Evolutionary conservation across 2,888 invertebrate genomes (phyloP).

Genomic region (Limnephilus lunatus): DNA sequence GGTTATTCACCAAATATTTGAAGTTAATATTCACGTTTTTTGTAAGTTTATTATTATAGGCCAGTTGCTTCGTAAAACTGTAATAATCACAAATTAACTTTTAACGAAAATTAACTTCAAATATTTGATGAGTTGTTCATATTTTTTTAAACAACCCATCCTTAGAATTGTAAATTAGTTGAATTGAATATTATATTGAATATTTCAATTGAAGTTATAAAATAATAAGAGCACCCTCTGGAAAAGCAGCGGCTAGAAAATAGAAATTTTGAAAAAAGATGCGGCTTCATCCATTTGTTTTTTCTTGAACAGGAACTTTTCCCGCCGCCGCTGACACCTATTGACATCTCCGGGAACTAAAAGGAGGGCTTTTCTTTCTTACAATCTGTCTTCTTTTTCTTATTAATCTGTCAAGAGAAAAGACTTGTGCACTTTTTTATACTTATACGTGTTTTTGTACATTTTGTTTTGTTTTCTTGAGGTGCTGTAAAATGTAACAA

Average conservation of each 20-base stretch:
- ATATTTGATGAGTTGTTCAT: no score
- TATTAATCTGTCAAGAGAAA: not conserved
- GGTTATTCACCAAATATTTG: no score
- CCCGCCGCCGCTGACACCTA: slow-evolving; percentile 21
- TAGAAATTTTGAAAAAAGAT: not conserved
- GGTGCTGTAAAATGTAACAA: not conserved
- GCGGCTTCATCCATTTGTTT: not conserved
- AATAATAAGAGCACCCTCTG: not conserved
- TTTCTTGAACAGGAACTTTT: not conserved
- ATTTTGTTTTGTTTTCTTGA: not conserved
- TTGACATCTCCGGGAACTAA: not conserved
- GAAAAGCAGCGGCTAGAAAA: not conserved
- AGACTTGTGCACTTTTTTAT: not conserved
- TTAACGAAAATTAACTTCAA: no score
- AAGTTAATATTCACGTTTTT: no score
- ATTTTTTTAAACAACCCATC: no score
- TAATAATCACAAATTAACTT: no score
- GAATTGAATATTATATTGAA: no score
- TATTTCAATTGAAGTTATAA: not conserved
- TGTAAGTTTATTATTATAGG: no score
- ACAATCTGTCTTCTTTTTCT: not conserved
- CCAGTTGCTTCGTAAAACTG: no score
- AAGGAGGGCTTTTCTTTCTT: not conserved
- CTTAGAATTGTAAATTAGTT: no score
- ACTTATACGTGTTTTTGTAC: not conserved